Evolutionary conservation across 1,140 invertebrate species (phyloP).

Genomic region (Calosoma granatense): DNA sequence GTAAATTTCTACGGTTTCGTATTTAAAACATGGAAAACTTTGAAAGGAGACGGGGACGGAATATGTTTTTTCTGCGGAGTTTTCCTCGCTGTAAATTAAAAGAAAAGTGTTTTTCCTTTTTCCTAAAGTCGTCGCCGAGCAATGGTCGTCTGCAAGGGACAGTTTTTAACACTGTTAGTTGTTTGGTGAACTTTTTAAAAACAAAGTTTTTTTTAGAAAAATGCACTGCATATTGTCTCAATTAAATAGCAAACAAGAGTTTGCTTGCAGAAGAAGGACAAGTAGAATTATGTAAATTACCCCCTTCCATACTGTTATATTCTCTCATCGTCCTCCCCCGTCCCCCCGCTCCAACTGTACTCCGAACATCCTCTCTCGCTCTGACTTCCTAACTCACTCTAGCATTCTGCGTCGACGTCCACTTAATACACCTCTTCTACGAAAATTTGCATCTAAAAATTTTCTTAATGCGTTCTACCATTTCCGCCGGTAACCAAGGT

Average conservation of each 20-base stretch:
- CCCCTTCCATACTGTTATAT: too few relatives aligned
- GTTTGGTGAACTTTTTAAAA: not conserved
- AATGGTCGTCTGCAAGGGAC: not conserved
- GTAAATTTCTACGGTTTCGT: not conserved
- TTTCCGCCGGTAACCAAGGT: too few relatives aligned
- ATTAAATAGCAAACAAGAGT: conserved; percentile 5
- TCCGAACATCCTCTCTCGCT: too few relatives aligned
- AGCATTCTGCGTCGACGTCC: too few relatives aligned
- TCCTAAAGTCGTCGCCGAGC: not conserved
- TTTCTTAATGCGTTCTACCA: too few relatives aligned
- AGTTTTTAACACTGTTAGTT: conserved; percentile 2
- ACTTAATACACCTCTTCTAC: too few relatives aligned
- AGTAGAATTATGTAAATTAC: too few relatives aligned
- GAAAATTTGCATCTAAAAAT: too few relatives aligned
- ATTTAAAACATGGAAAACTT: not conserved
- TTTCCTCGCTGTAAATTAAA: conserved; percentile 6
- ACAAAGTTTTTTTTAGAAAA: not conserved
- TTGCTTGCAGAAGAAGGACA: not conserved
- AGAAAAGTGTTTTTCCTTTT: conserved; percentile 8
- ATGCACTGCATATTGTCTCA: not conserved
- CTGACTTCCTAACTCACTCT: too few relatives aligned
- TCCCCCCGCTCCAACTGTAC: too few relatives aligned
- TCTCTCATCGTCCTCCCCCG: too few relatives aligned
- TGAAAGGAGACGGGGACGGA: not conserved
- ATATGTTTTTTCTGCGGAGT: conserved; percentile 1